Percentiles rank a stretch among this genome's conserved stretches.
phyloP scores from a whole-genome alignment of 2,113 vertebrate species.

The Circaetus gallicus region DNA sequence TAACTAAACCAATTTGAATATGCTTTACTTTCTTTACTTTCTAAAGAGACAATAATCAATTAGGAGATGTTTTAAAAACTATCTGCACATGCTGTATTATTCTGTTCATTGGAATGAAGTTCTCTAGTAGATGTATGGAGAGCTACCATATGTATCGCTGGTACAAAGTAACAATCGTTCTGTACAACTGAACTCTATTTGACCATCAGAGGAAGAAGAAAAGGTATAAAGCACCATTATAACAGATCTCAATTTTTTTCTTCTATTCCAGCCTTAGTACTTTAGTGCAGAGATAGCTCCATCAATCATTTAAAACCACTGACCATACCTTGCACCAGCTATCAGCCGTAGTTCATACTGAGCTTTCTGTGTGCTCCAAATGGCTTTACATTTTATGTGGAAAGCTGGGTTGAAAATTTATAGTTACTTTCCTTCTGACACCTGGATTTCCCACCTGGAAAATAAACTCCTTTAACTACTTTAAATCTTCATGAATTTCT shows the following conservation, averaged over 20 bases:
- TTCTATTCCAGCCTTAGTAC: conserved; percentile 29
- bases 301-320: conserved; percentile 75
- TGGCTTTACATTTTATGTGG: conserved; percentile 68
- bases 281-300: conserved; percentile 63
- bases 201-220: conserved; percentile 67
- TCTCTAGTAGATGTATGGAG: neutral
- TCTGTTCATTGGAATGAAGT: conserved; percentile 42
- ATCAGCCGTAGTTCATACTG: conserved; percentile 57
- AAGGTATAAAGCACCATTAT: conserved; percentile 52
- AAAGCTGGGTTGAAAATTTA: conserved; percentile 75
- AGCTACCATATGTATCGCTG: neutral
- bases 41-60: neutral
- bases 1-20: neutral
- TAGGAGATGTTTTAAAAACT: conserved; percentile 29
- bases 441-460: conserved; percentile 73
- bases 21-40: neutral
- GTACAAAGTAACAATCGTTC: conserved; percentile 41
- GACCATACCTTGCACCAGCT: conserved; percentile 62
- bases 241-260: conserved; percentile 32
- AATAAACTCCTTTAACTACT: conserved; percentile 75
- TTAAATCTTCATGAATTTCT: conserved; percentile 74
- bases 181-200: conserved; percentile 67
- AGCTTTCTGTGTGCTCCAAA: conserved; percentile 69
- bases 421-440: conserved; percentile 73
- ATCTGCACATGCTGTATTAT: conserved; percentile 11